A percentile compares a stretch with the other conserved stretches of the same genome.
Evolutionary conservation across 2,113 vertebrate genomes (phyloP).

Genomic region (Hydrochoerus hydrochaeris): DNA sequence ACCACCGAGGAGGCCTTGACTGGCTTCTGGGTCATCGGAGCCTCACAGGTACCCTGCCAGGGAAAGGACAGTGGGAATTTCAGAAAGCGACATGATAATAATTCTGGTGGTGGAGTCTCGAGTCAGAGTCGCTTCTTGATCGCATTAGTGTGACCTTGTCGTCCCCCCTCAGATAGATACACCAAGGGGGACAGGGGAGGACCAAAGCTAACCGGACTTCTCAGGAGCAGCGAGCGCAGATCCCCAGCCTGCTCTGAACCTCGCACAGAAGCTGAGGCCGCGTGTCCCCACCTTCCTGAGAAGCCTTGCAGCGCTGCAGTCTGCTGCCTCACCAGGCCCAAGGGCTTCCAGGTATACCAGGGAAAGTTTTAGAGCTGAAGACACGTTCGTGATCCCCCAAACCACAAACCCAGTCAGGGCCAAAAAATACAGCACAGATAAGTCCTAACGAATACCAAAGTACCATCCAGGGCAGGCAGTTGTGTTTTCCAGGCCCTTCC

Average conservation of each 20-base stretch:
- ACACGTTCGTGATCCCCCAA: neutral
- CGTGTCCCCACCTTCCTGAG: neutral
- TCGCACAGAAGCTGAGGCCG: neutral
- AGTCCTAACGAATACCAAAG: neutral
- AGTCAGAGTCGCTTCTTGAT: neutral
- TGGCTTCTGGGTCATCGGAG: neutral
- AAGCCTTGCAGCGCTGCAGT: neutral
- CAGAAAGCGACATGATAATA: neutral
- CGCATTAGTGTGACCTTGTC: neutral
- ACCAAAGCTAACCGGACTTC: neutral
- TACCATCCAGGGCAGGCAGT: neutral
- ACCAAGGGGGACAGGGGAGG: too few relatives aligned
- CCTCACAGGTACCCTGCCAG: neutral
- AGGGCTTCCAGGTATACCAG: neutral
- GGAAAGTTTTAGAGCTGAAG: slow-evolving; percentile 9
- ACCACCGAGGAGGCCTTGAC: neutral
- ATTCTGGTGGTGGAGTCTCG: neutral
- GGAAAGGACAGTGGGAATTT: neutral
- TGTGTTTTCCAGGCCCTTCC: neutral
- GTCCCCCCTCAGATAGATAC: neutral
- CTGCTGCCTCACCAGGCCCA: neutral
- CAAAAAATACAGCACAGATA: neutral
- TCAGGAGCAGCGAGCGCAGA: neutral
- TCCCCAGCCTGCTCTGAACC: accelerated
- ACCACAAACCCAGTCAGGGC: neutral